Base-by-base conservation (phyloP, 2,797 vertebrate species). In the Diplodus puntazzo region DNA sequence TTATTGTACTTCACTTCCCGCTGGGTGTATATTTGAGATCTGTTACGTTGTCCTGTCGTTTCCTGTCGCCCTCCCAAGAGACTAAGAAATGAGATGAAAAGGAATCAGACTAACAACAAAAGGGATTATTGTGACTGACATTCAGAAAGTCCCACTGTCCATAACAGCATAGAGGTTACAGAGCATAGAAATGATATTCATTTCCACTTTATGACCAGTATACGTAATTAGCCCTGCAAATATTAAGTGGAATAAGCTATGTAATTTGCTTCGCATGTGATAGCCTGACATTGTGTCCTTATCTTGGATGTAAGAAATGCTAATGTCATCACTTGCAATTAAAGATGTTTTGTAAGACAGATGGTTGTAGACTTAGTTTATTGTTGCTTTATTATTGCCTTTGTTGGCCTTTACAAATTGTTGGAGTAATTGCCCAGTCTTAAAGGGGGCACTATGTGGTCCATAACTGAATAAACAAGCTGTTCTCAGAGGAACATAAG, bases 301-400 rank as follows among this genome's bases (percentile, higher is more conserved):
- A 82, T 88, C 81, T 84, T 89, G 84, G 90, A 92, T 93, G 92
- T 89, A 88, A 88, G 78, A 92, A 91, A 91, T 90, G 83, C 85
- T 91, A 83, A 92, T 92, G 82, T 91, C 89, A 90, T 93, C 89
- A 94, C 88, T 85, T 94, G 88, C 89, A 93, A 94, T 92, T 92
- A 93, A 95, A 94, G 80, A 75, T 86, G 86, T 92, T 94, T 92
- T 92, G 74, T 90, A 89, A 92, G 53, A 82, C 49, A 53, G n/a
- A 80, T n/a, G 4, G 2, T 58, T 75, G 57, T 21, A 48, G 27
- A 57, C 39, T 20, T 4, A 0, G 60, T 77, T 21, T 75, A 13
- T 76, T 73, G 54, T 67, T 83, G 17, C 25, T 11, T 2, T 39
- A 39, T 39, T 39, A 39, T 39, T 39, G 39, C 39, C 8, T 68